phyloP scores from a whole-genome alignment of 2,797 vertebrate species.

The Hypotaenidia okinawae region DNA sequence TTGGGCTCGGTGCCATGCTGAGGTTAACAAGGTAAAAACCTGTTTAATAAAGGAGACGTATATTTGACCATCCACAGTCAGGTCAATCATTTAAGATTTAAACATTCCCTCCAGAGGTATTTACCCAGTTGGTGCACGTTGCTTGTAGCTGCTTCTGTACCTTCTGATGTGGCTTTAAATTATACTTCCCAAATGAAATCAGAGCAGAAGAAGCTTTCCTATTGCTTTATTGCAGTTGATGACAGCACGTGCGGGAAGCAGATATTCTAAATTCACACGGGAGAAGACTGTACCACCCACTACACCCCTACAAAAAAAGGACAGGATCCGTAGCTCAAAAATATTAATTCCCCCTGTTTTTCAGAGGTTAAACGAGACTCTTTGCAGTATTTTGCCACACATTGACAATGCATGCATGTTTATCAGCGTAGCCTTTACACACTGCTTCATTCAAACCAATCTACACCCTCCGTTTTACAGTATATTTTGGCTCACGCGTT shows the following conservation, averaged over 20 bases:
- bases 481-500: constrained; percentile 36
- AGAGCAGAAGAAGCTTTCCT: not conserved
- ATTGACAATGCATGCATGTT: not conserved
- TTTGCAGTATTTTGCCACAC: not conserved
- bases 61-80: constrained; percentile 41
- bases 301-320: not conserved
- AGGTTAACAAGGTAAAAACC: constrained; percentile 68
- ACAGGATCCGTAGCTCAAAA: not conserved
- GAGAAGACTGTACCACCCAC: not conserved
- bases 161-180: constrained; percentile 45
- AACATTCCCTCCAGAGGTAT: constrained; percentile 62
- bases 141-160: not conserved
- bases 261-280: not conserved
- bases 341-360: not conserved
- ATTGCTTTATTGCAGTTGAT: not conserved
- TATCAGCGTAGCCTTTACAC: constrained; percentile 20
- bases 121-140: not conserved
- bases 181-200: constrained; percentile 40
- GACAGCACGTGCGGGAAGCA: not conserved
- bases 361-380: constrained; percentile 10
- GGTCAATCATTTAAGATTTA: constrained; percentile 57
- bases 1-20: constrained; percentile 54
- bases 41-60: constrained; percentile 33
- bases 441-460: constrained; percentile 33
- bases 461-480: not conserved